phyloP scores from a whole-genome alignment of 2,113 vertebrate genomes.

The Solea senegalensis region DNA sequence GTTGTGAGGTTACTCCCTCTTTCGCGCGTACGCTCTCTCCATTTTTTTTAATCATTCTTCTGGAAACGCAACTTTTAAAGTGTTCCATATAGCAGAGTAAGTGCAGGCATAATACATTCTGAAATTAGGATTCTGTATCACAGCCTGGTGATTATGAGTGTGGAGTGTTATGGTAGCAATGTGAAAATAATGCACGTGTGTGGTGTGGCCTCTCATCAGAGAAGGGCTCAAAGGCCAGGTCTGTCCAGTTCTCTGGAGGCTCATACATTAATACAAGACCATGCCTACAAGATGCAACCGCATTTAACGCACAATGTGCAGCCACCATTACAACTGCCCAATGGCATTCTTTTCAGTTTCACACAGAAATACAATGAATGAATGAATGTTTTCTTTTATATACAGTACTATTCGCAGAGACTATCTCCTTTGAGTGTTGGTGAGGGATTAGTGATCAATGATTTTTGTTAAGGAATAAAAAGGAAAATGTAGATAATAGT shows the following conservation, averaged over 20 bases:
- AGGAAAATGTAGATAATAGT: constrained; percentile 33
- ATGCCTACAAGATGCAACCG: constrained; percentile 38
- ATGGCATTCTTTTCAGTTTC: constrained; percentile 34
- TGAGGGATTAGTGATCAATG: constrained; percentile 25
- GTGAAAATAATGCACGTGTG: constrained; percentile 45
- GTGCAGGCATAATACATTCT: constrained; percentile 54
- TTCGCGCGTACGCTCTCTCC: constrained; percentile 19
- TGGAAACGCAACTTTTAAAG: constrained; percentile 41
- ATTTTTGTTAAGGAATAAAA: constrained; percentile 38
- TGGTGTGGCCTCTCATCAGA: constrained; percentile 52
- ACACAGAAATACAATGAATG: constrained; percentile 40
- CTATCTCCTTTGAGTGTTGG: constrained; percentile 26
- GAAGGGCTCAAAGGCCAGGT: constrained; percentile 56
- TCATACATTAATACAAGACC: constrained; percentile 64
- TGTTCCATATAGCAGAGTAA: constrained; percentile 35
- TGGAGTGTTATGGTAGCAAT: constrained; percentile 18
- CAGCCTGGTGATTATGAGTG: constrained; percentile 44
- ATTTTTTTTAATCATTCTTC: constrained; percentile 37
- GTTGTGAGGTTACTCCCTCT: constrained; percentile 62
- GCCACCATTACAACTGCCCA: constrained; percentile 29
- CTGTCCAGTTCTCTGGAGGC: constrained; percentile 50
- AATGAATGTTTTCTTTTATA: constrained; percentile 44
- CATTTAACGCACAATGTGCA: constrained; percentile 26
- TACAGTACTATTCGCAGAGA: constrained; percentile 1
- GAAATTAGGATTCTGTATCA: constrained; percentile 72